Base-by-base conservation (phyloP, 1,140 invertebrate genomes). In the Oryctes rhinoceros region DNA sequence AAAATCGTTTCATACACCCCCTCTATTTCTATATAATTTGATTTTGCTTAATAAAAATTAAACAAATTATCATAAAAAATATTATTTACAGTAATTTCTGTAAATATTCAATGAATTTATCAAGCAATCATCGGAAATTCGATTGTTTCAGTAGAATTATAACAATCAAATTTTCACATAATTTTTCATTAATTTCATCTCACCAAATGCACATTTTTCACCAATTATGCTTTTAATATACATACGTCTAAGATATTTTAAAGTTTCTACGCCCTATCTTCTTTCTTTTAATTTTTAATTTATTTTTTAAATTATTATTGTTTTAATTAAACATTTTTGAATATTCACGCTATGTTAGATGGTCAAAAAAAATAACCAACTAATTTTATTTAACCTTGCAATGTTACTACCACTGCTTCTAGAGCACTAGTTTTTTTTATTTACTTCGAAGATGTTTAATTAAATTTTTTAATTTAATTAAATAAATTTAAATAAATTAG, bases 191-290 rank as follows among this genome's bases (percentile, higher is more conserved):
- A 44, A 7, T 59, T 18, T 59, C 53, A n/a, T 59, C 6, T 59
- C 53, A 59, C 53, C 53, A 59, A 59, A 59, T 59, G 53, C 53
- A 59, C 53, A 59, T 59, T 59, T 59, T 59, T n/a, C 53, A 59
- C 53, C 18, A 59, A 59, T 59, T 59, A 59, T 59, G 53, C 53
- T 59, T 59, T 44, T 59, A 59, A 59, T 59, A 59, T 59, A 59
- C n/a, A 30, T 30, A 30, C 9, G 39, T 44, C 0, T 44, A 10
- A 44, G 9, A 7, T 44, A 4, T 44, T 59, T 59, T 59, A 59
- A 7, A 7, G 6, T 59, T 59, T 59, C 53, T 59, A 6, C 53
- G 53, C 15, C 18, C 53, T 59, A 18, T 59, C 18, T 4, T 59
- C 15, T 59, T 18, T 59, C 53, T 59, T 30, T 30, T 59, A 53